Evolutionary conservation across 1,140 invertebrate genomes (phyloP), one percentile per base, ranked within the genome.

Genomic region (Tetramorium alpestre): DNA sequence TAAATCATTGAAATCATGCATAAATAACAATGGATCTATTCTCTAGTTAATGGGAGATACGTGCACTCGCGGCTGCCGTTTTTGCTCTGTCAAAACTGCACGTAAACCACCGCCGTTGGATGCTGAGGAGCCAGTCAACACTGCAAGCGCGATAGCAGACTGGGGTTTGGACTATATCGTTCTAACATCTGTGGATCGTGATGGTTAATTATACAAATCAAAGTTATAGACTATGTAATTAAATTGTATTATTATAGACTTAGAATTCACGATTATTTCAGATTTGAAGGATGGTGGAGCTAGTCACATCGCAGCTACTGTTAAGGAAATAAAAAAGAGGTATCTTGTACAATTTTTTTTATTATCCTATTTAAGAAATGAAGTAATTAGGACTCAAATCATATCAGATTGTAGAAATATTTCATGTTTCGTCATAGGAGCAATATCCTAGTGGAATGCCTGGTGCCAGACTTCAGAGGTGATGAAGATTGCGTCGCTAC

Each of bases 151-250:
- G 3, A 98, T 99, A 90, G 96, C 97, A 67, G 97, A 98, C 62
- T 99, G 99, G 99, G 98, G 98, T 13, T 95, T 99, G 11, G 98
- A 99, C 94, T 99, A 99, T 95, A 97, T 99, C 86, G 99, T 99
- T 28, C 95, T 99, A 3, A 99, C 99, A 4, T 99, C 99, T 18
- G 99, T 99, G 0, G 99, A 99, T 95, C 96, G 99, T 94, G 99
- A 99, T 96, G 98, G 97, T 98, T 89, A 89, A 56, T 88, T 38
- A 54, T 62, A 60, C 16, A 44, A 41, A 85, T 38, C 22, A 56
- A 11, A 87, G 33, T 70, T 33, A 54, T 54, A 70, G 8, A 76
- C 62, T 76, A 73, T 47, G 11, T 44, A 65, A 65, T 13, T 62
- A 65, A 25, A 67, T 85, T 41, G 1, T 86, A 58, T 13, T 60